A percentile compares a stretch with the other conserved stretches of the same genome.
Conservation (phyloP, 2,888 invertebrate genomes). For the Drosophila fulvimacula region DNA sequence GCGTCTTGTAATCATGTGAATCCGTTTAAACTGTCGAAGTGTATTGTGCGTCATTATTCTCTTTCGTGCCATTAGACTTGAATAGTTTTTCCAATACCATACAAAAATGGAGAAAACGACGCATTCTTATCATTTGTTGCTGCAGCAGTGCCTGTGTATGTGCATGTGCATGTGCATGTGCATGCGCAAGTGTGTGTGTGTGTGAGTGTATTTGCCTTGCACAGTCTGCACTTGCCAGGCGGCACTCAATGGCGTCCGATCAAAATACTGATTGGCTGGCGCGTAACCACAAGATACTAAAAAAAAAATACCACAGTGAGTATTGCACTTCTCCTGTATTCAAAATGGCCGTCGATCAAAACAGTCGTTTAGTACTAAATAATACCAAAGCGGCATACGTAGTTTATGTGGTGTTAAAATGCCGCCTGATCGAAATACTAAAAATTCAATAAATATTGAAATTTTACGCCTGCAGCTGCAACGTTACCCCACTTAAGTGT, state of each 20-base stretch:
- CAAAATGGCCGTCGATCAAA: background rate
- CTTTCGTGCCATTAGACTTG: slow-evolving; percentile 84
- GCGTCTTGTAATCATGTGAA: slow-evolving; percentile 74
- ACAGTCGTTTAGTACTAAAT: background rate
- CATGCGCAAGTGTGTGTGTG: no score
- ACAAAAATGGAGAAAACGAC: slow-evolving; percentile 28
- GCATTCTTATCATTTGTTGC: slow-evolving; percentile 60
- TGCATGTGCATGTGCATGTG: background rate
- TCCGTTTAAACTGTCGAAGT: slow-evolving; percentile 78
- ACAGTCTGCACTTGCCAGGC: slow-evolving; percentile 7
- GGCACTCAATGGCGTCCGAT: slow-evolving; percentile 10
- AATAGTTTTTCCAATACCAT: slow-evolving; percentile 81
- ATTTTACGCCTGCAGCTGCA: slow-evolving; percentile 30
- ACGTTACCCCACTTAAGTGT: slow-evolving; percentile 20
- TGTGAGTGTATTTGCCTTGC: slow-evolving; percentile 2
- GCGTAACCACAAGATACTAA: slow-evolving; percentile 1
- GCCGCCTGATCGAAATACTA: background rate
- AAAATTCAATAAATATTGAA: background rate
- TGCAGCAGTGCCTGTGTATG: slow-evolving; percentile 13
- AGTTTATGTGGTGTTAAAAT: background rate
- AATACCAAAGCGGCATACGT: background rate
- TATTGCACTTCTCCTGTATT: background rate
- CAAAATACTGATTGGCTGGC: background rate
- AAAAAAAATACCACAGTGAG: background rate
- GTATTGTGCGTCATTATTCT: slow-evolving; percentile 83